These are phyloP conservation scores for Gortyna flavago DNA, from an alignment of 2,888 invertebrate species.

Conservation along the genomic window DNA sequence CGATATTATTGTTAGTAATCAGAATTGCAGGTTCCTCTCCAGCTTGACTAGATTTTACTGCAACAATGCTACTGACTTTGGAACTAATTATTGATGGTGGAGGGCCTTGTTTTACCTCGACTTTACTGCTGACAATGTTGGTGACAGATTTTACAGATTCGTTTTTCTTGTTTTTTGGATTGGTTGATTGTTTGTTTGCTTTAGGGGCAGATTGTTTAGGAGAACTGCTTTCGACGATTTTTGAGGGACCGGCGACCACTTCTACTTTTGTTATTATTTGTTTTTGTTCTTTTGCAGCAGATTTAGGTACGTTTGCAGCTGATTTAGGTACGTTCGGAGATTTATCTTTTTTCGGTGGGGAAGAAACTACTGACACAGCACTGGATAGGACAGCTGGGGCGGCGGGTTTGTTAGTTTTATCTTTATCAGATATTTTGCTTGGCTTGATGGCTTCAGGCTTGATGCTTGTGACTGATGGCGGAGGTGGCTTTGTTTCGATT, in stretches of 20 bases:
- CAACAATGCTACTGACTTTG: slow-evolving; percentile 90
- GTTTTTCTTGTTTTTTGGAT: slow-evolving; percentile 78
- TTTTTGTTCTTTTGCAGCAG: slow-evolving; percentile 85
- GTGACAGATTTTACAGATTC: slow-evolving; percentile 82
- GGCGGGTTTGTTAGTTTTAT: slow-evolving; percentile 82
- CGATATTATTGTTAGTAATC: slow-evolving; percentile 93
- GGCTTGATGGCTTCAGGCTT: slow-evolving; percentile 87
- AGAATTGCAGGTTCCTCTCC: slow-evolving; percentile 91
- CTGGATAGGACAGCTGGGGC: slow-evolving; percentile 81
- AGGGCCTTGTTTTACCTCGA: slow-evolving; percentile 86
- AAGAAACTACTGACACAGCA: slow-evolving; percentile 82
- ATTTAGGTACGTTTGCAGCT: slow-evolving; percentile 84
- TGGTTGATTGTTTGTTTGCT: slow-evolving; percentile 76
- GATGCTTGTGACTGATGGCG: slow-evolving; percentile 79
- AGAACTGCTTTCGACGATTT: slow-evolving; percentile 82
- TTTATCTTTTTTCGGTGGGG: slow-evolving; percentile 86
- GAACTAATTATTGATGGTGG: slow-evolving; percentile 78
- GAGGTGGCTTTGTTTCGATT: slow-evolving; percentile 87
- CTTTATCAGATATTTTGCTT: slow-evolving; percentile 84
- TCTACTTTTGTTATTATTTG: slow-evolving; percentile 89
- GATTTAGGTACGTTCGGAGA: slow-evolving; percentile 84
- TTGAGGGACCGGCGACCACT: slow-evolving; percentile 89
- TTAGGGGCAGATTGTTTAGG: slow-evolving; percentile 77
- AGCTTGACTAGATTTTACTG: slow-evolving; percentile 85
- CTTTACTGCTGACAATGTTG: slow-evolving; percentile 85